Evolutionary conservation across 2,888 invertebrate species (phyloP), one percentile per base, ranked within the genome.

Genomic region (Conchocele bisecta): DNA sequence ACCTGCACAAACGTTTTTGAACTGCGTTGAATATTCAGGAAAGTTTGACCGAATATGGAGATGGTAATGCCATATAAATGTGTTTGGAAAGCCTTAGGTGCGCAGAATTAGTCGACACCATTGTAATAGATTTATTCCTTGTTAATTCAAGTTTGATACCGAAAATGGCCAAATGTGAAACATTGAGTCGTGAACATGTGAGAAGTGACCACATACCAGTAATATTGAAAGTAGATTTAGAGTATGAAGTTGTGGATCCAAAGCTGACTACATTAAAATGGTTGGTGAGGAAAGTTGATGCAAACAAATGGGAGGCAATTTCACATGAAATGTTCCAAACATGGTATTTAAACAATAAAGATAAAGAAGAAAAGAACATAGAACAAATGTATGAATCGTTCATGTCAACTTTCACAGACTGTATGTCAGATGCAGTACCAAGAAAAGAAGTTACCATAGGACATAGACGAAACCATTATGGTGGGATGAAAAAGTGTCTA

Each of bases 91-190:
- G n/a, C n/a, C n/a, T n/a, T n/a, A n/a, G n/a, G n/a, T n/a, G n/a
- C n/a, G n/a, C n/a, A n/a, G n/a, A n/a, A n/a, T n/a, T n/a, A n/a
- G n/a, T n/a, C n/a, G n/a, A n/a, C n/a, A n/a, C n/a, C n/a, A n/a
- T n/a, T 56, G 56, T 56, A 17, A 56, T 56, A 26, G 56, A 56
- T 24, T 22, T 56, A 28, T 56, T 56, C 17, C n/a, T 56, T 7
- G 56, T 56, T 4, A 56, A 29, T 41, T 41, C 56, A 24, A 37
- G 41, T n/a, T n/a, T 41, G 3, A 26, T 56, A 7, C 56, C 39
- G 28, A 41, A 56, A 9, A 41, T 56, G 28, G 56, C 28, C 7
- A 39, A 13, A 41, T 56, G 41, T 56, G 56, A 56, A 24, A 56
- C 56, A 11, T 9, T 56, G 26, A 41, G 9, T 24, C 26, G 33